Evolutionary conservation across 1,140 invertebrate genomes (phyloP).

Genomic region (Drosophila quadrilineata): DNA sequence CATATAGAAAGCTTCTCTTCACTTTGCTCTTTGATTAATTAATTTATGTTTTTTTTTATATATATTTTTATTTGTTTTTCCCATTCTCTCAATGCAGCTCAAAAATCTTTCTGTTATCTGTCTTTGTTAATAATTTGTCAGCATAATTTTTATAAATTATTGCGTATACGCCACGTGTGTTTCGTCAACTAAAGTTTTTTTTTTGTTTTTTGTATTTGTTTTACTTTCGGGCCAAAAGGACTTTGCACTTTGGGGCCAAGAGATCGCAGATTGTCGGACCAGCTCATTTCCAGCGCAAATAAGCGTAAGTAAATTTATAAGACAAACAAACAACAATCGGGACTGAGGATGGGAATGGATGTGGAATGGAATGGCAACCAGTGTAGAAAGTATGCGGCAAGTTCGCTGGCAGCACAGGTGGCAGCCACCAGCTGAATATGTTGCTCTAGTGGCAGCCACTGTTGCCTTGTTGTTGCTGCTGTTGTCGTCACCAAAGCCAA

Average conservation of each 20-base stretch:
- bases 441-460: background rate
- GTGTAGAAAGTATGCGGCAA: conserved; percentile 47
- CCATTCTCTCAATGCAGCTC: background rate
- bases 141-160: conserved; percentile 71
- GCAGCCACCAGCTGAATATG: conserved; percentile 15
- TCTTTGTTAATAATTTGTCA: conserved; percentile 28
- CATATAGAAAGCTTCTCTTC: conserved; percentile 62
- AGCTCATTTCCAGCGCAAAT: conserved; percentile 74
- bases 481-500: conserved; percentile 47
- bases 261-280: conserved; percentile 27
- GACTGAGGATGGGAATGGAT: background rate
- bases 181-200: conserved; percentile 48
- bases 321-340: conserved; percentile 63
- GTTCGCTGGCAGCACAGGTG: conserved; percentile 31
- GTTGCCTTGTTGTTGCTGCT: background rate
- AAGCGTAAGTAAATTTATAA: conserved; percentile 78
- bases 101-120: conserved; percentile 4
- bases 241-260: conserved; percentile 39
- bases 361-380: background rate
- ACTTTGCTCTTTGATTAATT: no score
- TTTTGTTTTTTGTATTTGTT: background rate
- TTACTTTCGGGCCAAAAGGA: background rate
- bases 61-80: conserved; percentile 14
- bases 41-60: no score
- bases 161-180: conserved; percentile 67